Conservation (phyloP, 1,140 invertebrate genomes). For the Conopomorpha cramerella region DNA sequence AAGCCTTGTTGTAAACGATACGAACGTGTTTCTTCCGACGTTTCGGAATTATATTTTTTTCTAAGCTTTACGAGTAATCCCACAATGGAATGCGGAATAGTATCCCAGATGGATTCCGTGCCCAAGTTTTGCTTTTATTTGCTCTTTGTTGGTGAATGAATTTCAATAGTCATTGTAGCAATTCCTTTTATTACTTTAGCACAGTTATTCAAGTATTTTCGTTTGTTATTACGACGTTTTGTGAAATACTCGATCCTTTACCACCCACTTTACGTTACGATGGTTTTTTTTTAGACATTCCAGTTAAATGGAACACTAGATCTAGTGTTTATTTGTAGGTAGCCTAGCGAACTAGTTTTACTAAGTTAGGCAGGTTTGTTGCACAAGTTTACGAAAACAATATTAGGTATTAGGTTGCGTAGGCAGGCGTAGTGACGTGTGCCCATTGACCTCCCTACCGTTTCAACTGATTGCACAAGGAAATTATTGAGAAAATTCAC, state of each 20-base stretch:
- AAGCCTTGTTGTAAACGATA: too few relatives aligned
- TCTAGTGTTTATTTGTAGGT: neutral
- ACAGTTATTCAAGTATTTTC: slow-evolving; percentile 29
- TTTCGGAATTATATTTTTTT: too few relatives aligned
- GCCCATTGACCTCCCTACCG: neutral
- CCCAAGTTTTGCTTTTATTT: too few relatives aligned
- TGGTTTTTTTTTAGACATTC: too few relatives aligned
- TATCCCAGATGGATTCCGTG: too few relatives aligned
- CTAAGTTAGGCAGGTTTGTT: neutral
- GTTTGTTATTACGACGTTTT: neutral
- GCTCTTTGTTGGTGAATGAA: too few relatives aligned
- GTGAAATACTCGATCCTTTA: neutral
- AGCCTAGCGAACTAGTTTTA: neutral
- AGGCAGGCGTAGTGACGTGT: neutral
- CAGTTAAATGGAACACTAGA: neutral
- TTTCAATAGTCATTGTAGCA: too few relatives aligned
- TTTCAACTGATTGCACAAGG: neutral
- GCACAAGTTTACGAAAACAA: neutral
- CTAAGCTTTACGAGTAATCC: too few relatives aligned
- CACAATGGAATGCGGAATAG: too few relatives aligned
- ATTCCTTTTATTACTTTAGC: too few relatives aligned
- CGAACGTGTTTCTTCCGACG: too few relatives aligned
- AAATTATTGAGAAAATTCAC: too few relatives aligned
- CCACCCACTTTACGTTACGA: neutral
- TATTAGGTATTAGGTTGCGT: neutral